Evolutionary conservation across 2,888 invertebrate genomes (phyloP), one percentile per base, ranked within the genome.

Genomic region (Drosophila barbarae): DNA sequence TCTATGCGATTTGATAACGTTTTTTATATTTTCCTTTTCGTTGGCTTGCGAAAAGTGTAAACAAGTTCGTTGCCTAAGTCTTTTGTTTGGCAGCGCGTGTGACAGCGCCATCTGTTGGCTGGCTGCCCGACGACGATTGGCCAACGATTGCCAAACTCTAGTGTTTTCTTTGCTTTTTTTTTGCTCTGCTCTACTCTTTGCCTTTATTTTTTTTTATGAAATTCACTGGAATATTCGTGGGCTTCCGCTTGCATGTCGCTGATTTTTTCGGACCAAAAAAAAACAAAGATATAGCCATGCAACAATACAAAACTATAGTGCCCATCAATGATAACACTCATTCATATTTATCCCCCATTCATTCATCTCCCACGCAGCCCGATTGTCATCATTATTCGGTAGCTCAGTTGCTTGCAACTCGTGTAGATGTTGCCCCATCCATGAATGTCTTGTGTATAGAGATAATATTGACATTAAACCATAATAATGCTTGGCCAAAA

Each of bases 51-150:
- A 84, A 84, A 71, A 68, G 69, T 74, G 76, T 69, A 82, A 82
- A 78, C 84, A 84, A 78, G 79, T 80, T 80, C 82, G 79, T 84
- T 82, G 84, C 84, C 68, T 71, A 80, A 84, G 79, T 80, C 79
- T 80, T 84, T 84, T 82, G 79, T 84, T 78, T 68, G 69, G 21
- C 54, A 28, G 38, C 60, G 73, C 67, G 73, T 64, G 55, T 58
- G 57, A 49, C 36, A 41, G 65, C 55, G 50, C 69, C 69, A 69
- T 53, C 69, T 70, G 69, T 72, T 77, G 75, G 77, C 73, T 23
- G n/a, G 3, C 21, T 41, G 39, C 39, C 39, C 23, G 4, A 13
- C 23, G 8, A 8, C 39, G 39, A 39, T 77, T 77, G 74, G 77
- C 73, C 71, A 83, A 69, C 65, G 56, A 77, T 77, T 77, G 77